Percentiles rank a stretch among this genome's conserved stretches.
Evolutionary conservation across 2,888 invertebrate species (phyloP).

Genomic region (Diploptera punctata): DNA sequence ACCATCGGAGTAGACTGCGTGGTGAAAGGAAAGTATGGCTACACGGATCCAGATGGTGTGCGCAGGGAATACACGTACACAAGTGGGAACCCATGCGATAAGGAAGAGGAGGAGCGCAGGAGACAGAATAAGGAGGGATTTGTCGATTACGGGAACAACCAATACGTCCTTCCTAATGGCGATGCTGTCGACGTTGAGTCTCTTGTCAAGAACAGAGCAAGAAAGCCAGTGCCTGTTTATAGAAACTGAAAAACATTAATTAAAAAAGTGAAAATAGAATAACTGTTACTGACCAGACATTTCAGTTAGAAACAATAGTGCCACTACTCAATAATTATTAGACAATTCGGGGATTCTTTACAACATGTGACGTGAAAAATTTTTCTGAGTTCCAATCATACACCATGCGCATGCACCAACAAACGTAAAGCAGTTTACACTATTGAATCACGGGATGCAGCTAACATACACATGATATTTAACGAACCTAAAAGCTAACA

Average conservation of each 20-base stretch:
- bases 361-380: too few relatives aligned
- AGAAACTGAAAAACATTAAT: constrained; percentile 57
- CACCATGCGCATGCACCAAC: too few relatives aligned
- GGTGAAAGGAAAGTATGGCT: constrained; percentile 82
- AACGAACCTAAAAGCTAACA: too few relatives aligned
- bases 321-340: too few relatives aligned
- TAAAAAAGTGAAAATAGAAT: too few relatives aligned
- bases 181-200: constrained; percentile 72
- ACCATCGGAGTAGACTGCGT: constrained; percentile 78
- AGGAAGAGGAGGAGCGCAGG: constrained; percentile 57
- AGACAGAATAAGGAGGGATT: constrained; percentile 65
- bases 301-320: too few relatives aligned
- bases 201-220: constrained; percentile 72
- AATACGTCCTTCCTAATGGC: constrained; percentile 74
- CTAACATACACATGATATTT: too few relatives aligned
- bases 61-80: constrained; percentile 83
- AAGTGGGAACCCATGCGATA: constrained; percentile 77
- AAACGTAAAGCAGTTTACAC: too few relatives aligned
- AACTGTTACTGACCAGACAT: too few relatives aligned
- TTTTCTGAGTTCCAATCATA: too few relatives aligned
- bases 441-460: too few relatives aligned
- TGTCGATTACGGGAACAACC: constrained; percentile 76
- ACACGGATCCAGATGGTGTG: constrained; percentile 82
- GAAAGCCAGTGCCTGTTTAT: constrained; percentile 66
- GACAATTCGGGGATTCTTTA: too few relatives aligned